Conservation (phyloP, 2,888 invertebrate genomes). For the Julus scandinavius region DNA sequence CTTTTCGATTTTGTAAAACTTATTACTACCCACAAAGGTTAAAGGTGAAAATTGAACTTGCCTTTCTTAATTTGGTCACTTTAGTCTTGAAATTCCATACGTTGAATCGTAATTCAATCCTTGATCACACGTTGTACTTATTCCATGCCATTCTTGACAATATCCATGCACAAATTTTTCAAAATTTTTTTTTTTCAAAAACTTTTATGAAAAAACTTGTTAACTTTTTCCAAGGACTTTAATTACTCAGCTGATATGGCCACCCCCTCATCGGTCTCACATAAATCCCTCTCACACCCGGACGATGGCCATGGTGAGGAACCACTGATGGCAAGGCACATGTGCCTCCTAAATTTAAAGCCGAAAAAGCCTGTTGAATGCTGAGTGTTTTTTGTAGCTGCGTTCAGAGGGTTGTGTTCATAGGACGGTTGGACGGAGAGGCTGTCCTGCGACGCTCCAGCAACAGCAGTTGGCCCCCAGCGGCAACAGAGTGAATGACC, state of each 20-base stretch:
- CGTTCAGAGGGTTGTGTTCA: not conserved
- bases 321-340: not conserved
- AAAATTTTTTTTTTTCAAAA: not conserved
- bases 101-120: not conserved
- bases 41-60: not conserved
- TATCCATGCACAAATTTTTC: not conserved
- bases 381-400: not conserved
- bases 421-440: not conserved
- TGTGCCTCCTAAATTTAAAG: conserved; percentile 19
- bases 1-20: no score
- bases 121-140: not conserved
- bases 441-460: conserved; percentile 12
- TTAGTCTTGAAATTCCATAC: not conserved
- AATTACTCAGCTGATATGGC: not conserved
- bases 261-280: conserved; percentile 1
- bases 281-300: not conserved
- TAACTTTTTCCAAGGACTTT: not conserved
- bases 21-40: no score
- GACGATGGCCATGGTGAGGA: not conserved
- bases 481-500: conserved; percentile 3
- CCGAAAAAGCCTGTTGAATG: not conserved
- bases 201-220: not conserved
- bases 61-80: not conserved
- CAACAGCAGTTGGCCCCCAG: not conserved
- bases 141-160: not conserved